A percentile compares a stretch with the other conserved stretches of the same genome.
Evolutionary conservation across 2,113 vertebrate genomes (phyloP).

Genomic region (Aspidoscelis tigris): DNA sequence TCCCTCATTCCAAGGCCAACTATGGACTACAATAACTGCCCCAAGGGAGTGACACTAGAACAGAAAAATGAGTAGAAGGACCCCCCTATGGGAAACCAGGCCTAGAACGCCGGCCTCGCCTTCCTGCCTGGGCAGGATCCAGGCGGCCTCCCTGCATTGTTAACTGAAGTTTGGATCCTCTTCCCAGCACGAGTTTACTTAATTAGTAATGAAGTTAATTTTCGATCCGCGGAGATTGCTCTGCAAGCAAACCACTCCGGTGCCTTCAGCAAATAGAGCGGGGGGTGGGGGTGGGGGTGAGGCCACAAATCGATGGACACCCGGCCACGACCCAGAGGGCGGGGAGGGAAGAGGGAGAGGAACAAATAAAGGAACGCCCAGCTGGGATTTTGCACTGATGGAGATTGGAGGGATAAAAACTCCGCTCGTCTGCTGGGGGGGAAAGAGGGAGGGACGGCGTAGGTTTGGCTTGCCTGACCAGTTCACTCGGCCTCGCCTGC

Average conservation of each 20-base stretch:
- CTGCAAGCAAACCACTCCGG: neutral
- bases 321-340: neutral
- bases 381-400: accelerated
- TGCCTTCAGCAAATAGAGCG: neutral
- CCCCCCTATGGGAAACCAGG: neutral
- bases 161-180: conserved; percentile 5
- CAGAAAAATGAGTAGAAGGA: neutral
- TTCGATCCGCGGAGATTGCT: conserved; percentile 1
- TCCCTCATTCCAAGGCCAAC: too few relatives aligned
- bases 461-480: neutral
- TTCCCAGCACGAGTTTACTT: neutral
- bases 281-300: neutral
- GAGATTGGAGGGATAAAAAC: neutral
- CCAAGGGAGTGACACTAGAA: neutral
- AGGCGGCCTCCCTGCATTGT: neutral
- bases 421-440: neutral
- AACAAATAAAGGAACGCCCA: neutral
- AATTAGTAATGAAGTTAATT: conserved; percentile 24
- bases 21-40: neutral
- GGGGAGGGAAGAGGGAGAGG: neutral
- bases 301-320: neutral
- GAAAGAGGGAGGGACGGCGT: neutral
- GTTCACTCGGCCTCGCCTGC: neutral
- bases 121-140: neutral
- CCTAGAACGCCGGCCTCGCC: too few relatives aligned